Evolutionary conservation across 1,140 invertebrate species (phyloP), one percentile per base, ranked within the genome.

Genomic region (Diachasmimorpha longicaudata): DNA sequence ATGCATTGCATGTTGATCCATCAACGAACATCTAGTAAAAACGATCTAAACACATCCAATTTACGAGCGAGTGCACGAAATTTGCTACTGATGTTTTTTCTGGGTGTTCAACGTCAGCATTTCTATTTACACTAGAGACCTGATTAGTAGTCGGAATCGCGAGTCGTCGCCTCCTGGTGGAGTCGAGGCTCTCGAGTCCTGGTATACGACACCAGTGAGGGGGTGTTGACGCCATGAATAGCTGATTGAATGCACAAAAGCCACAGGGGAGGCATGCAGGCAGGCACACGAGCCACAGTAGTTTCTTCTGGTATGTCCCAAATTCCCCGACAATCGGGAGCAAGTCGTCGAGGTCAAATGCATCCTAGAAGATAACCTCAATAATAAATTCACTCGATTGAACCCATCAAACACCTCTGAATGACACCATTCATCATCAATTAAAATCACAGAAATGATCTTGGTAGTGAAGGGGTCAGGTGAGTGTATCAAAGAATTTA

Each of bases 161-260:
- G 79, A 95, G 85, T 16, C 86, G 83, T 88, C 91, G 92, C 69
- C 93, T 90, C 75, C 91, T 87, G 63, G 93, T 90, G 39, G 91
- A 77, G 44, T 88, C 87, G 55, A 88, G 74, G 66, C 74, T 81
- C 48, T 89, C 84, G 16, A 96, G 85, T 77, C 93, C 91, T 0
- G 95, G 94, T 4, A 95, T 90, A 66, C 87, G 89, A 81, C 95
- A 96, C 94, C 95, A 95, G 87, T 96, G 94, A 39, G 93, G 91
- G 0, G 95, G 95, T 21, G 92, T 91, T 79, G 95, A 93, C 0
- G 94, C 92, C 94, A 96, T 95, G 85, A 96, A 96, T 1, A 96
- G 91, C 84, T 97, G 96, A 88, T 96, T 96, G 85, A 96, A 97
- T 0, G 95, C 95, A 85, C 95, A 95, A 85, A 96, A 96, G 0